Conservation (phyloP, 1,140 invertebrate genomes). For the Drosophila triauraria region DNA sequence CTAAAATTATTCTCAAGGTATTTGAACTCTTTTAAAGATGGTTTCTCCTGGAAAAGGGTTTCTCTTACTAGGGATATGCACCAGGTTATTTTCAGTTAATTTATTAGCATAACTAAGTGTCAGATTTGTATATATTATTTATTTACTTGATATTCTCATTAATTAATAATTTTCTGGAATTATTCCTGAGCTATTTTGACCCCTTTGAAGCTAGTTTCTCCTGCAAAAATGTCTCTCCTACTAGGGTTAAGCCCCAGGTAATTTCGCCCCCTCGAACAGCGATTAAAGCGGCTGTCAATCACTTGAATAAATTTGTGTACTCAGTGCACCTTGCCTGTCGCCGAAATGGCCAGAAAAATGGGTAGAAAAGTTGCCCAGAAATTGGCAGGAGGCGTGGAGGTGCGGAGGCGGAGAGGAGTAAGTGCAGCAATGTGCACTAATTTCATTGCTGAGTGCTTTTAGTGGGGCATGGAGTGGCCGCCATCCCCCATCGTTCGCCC, state of each 20-base stretch:
- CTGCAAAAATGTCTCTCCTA: no score
- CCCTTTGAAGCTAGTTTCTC: no score
- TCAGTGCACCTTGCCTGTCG: constrained; percentile 26
- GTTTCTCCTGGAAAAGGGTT: no score
- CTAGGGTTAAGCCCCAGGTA: background rate
- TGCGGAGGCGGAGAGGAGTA: constrained; percentile 1
- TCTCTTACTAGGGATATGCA: no score
- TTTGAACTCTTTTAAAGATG: no score
- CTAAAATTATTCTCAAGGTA: no score
- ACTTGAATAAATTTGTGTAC: constrained; percentile 44
- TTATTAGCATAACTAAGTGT: no score
- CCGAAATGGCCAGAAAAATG: constrained; percentile 2
- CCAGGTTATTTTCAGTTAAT: no score
- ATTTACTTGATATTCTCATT: no score
- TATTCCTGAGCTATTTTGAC: no score
- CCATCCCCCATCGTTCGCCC: background rate
- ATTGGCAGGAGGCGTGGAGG: constrained; percentile 13
- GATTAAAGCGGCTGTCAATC: constrained; percentile 33
- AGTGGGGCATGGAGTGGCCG: constrained; percentile 45
- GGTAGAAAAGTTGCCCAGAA: constrained; percentile 24
- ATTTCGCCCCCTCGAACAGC: constrained; percentile 1
- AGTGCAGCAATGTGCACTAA: constrained; percentile 80
- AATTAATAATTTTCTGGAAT: no score
- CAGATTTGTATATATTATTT: no score
- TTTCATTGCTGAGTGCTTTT: constrained; percentile 82